Evolutionary conservation across 1,140 invertebrate species (phyloP).

Genomic region (Bacillus rossius): DNA sequence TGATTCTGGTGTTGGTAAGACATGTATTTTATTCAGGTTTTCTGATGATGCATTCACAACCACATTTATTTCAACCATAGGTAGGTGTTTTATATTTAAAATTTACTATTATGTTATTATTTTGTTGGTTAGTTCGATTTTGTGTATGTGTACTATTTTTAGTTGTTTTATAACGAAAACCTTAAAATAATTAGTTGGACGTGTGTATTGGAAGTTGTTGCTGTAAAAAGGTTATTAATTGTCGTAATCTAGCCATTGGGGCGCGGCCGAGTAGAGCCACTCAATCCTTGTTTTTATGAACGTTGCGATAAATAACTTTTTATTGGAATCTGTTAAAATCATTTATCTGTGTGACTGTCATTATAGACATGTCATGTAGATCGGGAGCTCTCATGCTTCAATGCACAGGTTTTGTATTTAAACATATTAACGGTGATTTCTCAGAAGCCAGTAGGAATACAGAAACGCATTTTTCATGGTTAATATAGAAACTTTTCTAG

Average conservation of each 20-base stretch:
- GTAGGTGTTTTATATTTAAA: slow-evolving; percentile 50
- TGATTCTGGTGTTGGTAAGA: slow-evolving; percentile 97
- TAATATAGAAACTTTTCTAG: too few species aligned
- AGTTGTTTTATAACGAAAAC: background rate
- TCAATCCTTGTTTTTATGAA: too few species aligned
- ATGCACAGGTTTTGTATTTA: too few species aligned
- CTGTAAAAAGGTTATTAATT: background rate
- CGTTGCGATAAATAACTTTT: too few species aligned
- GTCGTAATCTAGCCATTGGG: background rate
- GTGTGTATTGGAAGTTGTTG: background rate
- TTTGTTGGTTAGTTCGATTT: background rate
- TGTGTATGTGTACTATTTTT: background rate
- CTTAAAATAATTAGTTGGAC: background rate
- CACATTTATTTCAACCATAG: slow-evolving; percentile 97
- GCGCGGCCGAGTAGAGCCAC: background rate
- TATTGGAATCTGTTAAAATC: too few species aligned
- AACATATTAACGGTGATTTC: too few species aligned
- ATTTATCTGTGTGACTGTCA: too few species aligned
- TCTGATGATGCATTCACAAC: slow-evolving; percentile 98
- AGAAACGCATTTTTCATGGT: background rate
- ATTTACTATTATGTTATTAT: background rate
- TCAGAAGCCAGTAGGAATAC: too few species aligned
- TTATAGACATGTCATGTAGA: too few species aligned
- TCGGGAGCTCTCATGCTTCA: background rate
- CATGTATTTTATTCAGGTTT: slow-evolving; percentile 96